Base-by-base conservation (phyloP, 2,113 vertebrate genomes). In the Dasyprocta punctata region DNA sequence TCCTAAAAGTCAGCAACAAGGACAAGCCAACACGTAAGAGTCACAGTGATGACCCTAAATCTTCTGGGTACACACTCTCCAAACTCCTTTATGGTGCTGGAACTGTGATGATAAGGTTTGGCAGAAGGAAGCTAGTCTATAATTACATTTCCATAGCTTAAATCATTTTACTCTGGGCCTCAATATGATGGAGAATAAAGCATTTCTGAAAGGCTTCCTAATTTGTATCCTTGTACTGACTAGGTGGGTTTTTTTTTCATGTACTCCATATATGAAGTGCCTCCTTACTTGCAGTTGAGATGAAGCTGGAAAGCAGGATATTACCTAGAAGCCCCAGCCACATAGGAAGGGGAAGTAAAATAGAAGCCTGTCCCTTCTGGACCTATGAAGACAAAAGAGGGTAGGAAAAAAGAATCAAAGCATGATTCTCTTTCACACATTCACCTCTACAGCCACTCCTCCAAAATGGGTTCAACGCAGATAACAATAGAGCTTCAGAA, bases 141-240 rank as follows among this genome's bases (percentile, higher is more conserved):
- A 80, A 56, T 60, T 13, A 78, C 58, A 56, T n/a, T 69, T 69
- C 7, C 33, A 38, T 28, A 93, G 52, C 28, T 71, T 65, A 80
- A 20, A 47, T 83, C 77, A 65, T 63, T 95, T 91, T 85, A 92
- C 10, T 58, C 33, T 44, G 52, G 63, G 77, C 38, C 22, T 92
- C 36, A n/a, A 30, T 54, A 28, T 44, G 92, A 92, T 83, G 30
- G n/a, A 84, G 41, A 93, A 75, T 69, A 78, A 63, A 78, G 12
- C 52, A 89, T 87, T 83, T 92, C 61, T 96, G 12, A 88, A 84
- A 71, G 78, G 12, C 36, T 96, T 92, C 52, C 60, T 89, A 63
- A 82, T 30, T 56, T 80, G 44, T 71, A 19, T 69, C 65, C 44
- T 52, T 33, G 47, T 86, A 30, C 17, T 61, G 83, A 56, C 19